Base-by-base conservation (phyloP, 1,140 invertebrate genomes). In the Drosophila ercepeae region DNA sequence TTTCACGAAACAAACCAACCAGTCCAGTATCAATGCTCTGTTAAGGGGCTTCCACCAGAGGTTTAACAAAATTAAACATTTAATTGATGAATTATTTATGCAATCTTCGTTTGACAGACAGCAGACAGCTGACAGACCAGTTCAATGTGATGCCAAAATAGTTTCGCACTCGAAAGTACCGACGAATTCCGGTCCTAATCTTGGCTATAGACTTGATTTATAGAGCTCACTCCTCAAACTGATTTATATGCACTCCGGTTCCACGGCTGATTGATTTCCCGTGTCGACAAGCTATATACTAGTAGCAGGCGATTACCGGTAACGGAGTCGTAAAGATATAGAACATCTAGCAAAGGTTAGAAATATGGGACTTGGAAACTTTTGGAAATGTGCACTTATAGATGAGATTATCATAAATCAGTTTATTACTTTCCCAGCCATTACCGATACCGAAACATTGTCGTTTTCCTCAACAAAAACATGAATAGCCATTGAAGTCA, bases 181-280 rank as follows among this genome's bases (percentile, higher is more conserved):
- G 48, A 25, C 50, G 25, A 68, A 68, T 69, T 55, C 39, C 39
- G 46, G 63, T 13, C 58, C 49, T 65, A 60, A 71, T 76, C 76
- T 64, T 19, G 41, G 36, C 49, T 54, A 36, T 53, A 53, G 39
- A 64, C 21, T 59, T 84, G 64, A 83, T 83, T 78, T 83, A 82
- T 60, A 49, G 61, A 51, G 45, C 34, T 32, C 64, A 51, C 75
- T 86, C 60, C 71, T 41, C 49, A 44, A 72, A 65, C 79, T 78
- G 81, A 83, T 83, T 83, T 83, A 84, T 83, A 79, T 86, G 59
- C 52, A 51, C 50, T 51, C 53, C 41, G 51, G 50, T 57, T 21
- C 23, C 21, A 52, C 23, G 45, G 61, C 64, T 78, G 78, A 83
- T 83, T 83, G 75, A 74, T 65, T 61, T 81, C 54, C 54, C 71